These are phyloP conservation scores for Drosophila paracracens DNA, from an alignment of 2,888 invertebrate genomes.

Conservation along the genomic window DNA sequence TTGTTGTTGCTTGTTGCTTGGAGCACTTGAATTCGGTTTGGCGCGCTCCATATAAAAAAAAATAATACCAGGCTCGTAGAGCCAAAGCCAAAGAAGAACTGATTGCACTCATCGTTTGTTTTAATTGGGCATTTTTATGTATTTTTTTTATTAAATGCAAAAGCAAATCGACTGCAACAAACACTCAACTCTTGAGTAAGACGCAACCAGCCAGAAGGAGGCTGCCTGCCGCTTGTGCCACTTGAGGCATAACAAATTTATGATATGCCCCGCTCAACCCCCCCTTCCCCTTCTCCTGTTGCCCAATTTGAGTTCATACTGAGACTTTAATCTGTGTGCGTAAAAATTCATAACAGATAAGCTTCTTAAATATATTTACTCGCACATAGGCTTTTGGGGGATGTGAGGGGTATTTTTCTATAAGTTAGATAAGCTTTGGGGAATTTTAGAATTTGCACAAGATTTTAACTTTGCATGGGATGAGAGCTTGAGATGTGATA, in stretches of 20 bases:
- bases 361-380: constrained; percentile 18
- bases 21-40: constrained; percentile 61
- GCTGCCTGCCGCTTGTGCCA: constrained; percentile 9
- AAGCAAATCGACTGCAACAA: constrained; percentile 44
- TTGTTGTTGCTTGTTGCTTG: constrained; percentile 32
- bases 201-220: constrained; percentile 3
- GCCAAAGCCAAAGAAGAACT: constrained; percentile 19
- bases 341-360: constrained; percentile 32
- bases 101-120: constrained; percentile 66
- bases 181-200: constrained; percentile 1
- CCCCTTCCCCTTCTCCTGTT: not conserved
- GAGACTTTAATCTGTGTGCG: constrained; percentile 35
- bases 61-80: constrained; percentile 40
- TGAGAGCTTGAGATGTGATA: not conserved
- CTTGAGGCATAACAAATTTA: constrained; percentile 34
- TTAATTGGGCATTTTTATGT: constrained; percentile 73
- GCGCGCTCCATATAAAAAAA: constrained; percentile 46
- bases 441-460: constrained; percentile 29
- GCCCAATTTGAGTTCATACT: not conserved
- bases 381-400: not conserved
- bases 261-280: constrained; percentile 4
- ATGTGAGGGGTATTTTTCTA: not conserved
- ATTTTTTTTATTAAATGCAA: constrained; percentile 61
- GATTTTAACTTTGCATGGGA: not conserved
- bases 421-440: constrained; percentile 13